A percentile compares a stretch with the other conserved stretches of the same genome.
These are phyloP conservation scores for Listronotus bonariensis DNA, from an alignment of 1,140 invertebrate genomes.

Conservation along the genomic window DNA sequence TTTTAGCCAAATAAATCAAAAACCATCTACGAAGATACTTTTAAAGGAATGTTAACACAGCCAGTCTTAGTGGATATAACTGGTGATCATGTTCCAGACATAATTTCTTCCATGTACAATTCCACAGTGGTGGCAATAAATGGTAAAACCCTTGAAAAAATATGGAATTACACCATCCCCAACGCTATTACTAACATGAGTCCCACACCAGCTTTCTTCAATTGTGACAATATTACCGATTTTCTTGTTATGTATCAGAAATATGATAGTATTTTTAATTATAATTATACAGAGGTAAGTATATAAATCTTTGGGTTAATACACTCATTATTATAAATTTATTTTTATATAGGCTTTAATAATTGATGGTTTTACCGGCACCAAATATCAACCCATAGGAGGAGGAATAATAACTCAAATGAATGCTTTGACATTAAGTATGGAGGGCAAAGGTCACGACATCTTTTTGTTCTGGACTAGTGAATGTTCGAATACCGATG, in stretches of 20 bases:
- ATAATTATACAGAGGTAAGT: slow-evolving; percentile 68
- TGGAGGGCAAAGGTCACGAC: slow-evolving; percentile 70
- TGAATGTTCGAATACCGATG: slow-evolving; percentile 61
- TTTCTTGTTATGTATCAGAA: slow-evolving; percentile 80
- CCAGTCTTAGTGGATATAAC: slow-evolving; percentile 78
- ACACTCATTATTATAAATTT: too few relatives aligned
- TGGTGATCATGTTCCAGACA: slow-evolving; percentile 73
- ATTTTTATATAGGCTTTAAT: slow-evolving; percentile 59
- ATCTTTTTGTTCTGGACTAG: slow-evolving; percentile 76
- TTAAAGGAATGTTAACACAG: slow-evolving; percentile 64
- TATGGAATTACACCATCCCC: slow-evolving; percentile 76
- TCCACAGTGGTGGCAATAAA: slow-evolving; percentile 75
- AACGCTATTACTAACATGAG: slow-evolving; percentile 69
- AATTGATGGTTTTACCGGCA: slow-evolving; percentile 70
- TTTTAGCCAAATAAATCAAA: slow-evolving; percentile 30
- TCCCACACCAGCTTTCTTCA: slow-evolving; percentile 81
- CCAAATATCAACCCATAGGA: slow-evolving; percentile 65
- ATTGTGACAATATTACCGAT: slow-evolving; percentile 80
- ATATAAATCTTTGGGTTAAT: too few relatives aligned
- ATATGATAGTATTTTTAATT: slow-evolving; percentile 48
- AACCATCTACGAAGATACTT: slow-evolving; percentile 56
- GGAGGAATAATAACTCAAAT: slow-evolving; percentile 70
- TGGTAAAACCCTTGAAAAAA: slow-evolving; percentile 66
- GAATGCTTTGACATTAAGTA: slow-evolving; percentile 67
- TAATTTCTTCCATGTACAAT: slow-evolving; percentile 74